Percentiles rank a stretch among this genome's conserved stretches.
Conservation (phyloP, 2,113 vertebrate genomes). For the Phycodurus eques region DNA sequence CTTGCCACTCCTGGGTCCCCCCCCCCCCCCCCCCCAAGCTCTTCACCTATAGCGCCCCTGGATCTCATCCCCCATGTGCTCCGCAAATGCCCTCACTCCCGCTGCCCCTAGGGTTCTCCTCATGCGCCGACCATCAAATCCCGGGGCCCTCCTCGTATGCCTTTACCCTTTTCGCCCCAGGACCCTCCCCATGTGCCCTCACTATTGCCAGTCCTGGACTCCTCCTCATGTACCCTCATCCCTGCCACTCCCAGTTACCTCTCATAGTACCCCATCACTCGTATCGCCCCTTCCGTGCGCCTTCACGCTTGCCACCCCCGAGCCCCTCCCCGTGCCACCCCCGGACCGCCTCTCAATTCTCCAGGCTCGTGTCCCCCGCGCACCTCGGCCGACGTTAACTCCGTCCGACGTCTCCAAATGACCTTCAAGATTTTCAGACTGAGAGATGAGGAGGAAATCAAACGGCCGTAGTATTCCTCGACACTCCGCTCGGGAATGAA, state of each 20-base stretch:
- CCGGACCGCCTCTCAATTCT: background rate
- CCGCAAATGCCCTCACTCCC: too few relatives aligned
- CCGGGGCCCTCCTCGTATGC: too few relatives aligned
- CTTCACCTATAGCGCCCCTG: background rate
- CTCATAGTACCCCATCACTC: too few relatives aligned
- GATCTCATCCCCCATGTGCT: background rate
- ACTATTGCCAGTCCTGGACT: too few relatives aligned
- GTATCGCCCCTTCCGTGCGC: too few relatives aligned
- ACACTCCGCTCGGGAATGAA: background rate
- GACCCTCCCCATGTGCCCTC: too few relatives aligned
- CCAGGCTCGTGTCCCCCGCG: too few relatives aligned
- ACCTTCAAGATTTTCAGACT: conserved; percentile 64
- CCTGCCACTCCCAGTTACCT: too few relatives aligned
- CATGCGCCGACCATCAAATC: too few relatives aligned
- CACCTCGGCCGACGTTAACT: conserved; percentile 49
- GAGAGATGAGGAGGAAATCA: background rate
- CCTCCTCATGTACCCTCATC: too few relatives aligned
- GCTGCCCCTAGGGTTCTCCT: too few relatives aligned
- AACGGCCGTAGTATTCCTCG: background rate
- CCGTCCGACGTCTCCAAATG: conserved; percentile 62
- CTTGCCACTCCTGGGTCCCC: background rate
- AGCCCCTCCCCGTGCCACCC: background rate
- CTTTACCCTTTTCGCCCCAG: too few relatives aligned
- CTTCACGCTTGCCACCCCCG: background rate
- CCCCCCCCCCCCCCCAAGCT: background rate